Percentiles rank a stretch among this genome's conserved stretches.
Conservation (phyloP, 2,888 invertebrate genomes). For the Phortica magna region DNA sequence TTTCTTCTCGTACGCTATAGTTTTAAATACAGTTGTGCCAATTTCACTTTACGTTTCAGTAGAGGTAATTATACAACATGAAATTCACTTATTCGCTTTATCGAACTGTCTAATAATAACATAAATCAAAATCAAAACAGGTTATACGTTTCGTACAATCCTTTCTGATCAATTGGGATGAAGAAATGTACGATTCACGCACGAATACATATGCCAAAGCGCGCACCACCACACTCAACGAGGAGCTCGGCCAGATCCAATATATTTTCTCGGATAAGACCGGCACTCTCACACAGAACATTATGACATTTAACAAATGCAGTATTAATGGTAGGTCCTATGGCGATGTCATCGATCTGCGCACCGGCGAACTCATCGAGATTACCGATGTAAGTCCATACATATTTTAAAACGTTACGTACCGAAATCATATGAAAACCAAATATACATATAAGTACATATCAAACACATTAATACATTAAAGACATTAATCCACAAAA, state of each 20-base stretch:
- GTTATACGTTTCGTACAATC: slow-evolving; percentile 99
- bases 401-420: background rate
- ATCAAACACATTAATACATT: no score
- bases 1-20: slow-evolving; percentile 99
- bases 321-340: slow-evolving; percentile 95
- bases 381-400: slow-evolving; percentile 86
- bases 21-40: slow-evolving; percentile 99
- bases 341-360: slow-evolving; percentile 93
- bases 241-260: slow-evolving; percentile 99
- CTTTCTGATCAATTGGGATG: slow-evolving; percentile 99
- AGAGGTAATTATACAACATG: slow-evolving; percentile 81
- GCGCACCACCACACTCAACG: slow-evolving; percentile 98
- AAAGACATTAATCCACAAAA: no score
- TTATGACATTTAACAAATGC: slow-evolving; percentile 99
- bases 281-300: slow-evolving; percentile 98
- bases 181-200: slow-evolving; percentile 96
- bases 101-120: background rate
- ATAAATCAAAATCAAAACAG: slow-evolving; percentile 75
- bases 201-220: slow-evolving; percentile 95
- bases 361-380: slow-evolving; percentile 92
- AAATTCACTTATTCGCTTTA: background rate
- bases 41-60: slow-evolving; percentile 98
- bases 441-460: no score
- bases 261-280: slow-evolving; percentile 99
- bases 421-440: no score